These are phyloP conservation scores for Anthrax anthrax DNA, from an alignment of 2,888 invertebrate genomes.

Conservation along the genomic window DNA sequence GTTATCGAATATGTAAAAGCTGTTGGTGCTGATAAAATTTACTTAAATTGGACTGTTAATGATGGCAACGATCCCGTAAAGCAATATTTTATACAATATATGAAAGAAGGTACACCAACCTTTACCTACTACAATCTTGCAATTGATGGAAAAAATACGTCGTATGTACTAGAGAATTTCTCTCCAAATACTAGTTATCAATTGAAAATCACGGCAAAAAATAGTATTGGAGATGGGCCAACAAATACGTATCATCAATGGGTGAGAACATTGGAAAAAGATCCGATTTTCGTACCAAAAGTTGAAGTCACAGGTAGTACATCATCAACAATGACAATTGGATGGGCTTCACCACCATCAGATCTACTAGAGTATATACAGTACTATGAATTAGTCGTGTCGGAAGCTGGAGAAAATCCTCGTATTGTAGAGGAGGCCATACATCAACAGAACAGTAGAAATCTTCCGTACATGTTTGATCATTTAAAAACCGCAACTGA, in stretches of 20 bases:
- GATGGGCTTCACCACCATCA: constrained; percentile 56
- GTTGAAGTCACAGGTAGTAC: constrained; percentile 56
- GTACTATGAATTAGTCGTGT: constrained; percentile 55
- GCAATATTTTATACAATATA: constrained; percentile 42
- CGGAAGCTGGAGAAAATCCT: constrained; percentile 39
- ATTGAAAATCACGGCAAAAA: constrained; percentile 51
- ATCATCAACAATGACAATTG: constrained; percentile 61
- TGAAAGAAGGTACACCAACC: constrained; percentile 39
- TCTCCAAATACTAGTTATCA: constrained; percentile 51
- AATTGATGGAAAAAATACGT: constrained; percentile 49
- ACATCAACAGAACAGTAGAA: constrained; percentile 47
- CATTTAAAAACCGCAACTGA: constrained; percentile 64
- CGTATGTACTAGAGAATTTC: constrained; percentile 52
- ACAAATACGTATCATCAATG: constrained; percentile 38
- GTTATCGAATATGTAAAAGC: constrained; percentile 57
- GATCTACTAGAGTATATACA: constrained; percentile 56
- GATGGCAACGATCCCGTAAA: constrained; percentile 57
- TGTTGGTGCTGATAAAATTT: constrained; percentile 60
- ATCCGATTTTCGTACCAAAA: constrained; percentile 65
- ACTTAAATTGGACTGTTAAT: constrained; percentile 68
- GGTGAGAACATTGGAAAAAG: constrained; percentile 50
- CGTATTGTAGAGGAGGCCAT: constrained; percentile 42
- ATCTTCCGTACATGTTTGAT: constrained; percentile 61
- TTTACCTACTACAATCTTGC: constrained; percentile 44
- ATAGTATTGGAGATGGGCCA: constrained; percentile 46